Conservation (phyloP, 1,140 invertebrate species). For the Scaptomyza montana region DNA sequence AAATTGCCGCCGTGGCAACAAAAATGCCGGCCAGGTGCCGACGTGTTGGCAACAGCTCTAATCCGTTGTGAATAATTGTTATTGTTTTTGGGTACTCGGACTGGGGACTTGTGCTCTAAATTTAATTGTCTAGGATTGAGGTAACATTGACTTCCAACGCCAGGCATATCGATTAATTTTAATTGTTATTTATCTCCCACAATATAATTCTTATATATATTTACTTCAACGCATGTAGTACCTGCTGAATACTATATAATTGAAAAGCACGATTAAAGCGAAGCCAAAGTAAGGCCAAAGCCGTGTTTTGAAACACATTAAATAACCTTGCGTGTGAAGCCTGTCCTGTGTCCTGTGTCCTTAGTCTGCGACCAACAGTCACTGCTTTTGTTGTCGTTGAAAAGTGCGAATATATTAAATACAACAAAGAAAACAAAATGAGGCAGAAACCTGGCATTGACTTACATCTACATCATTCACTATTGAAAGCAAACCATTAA, state of each 20-base stretch:
- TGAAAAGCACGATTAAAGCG: conserved; percentile 28
- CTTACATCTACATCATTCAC: conserved; percentile 29
- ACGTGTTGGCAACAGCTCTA: conserved; percentile 75
- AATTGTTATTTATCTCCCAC: conserved; percentile 58
- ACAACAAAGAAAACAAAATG: conserved; percentile 39
- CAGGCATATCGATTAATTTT: conserved; percentile 65
- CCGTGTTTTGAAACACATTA: conserved; percentile 15
- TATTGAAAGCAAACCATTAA: background rate
- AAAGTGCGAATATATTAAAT: conserved; percentile 57
- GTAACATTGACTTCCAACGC: conserved; percentile 9
- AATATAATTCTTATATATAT: conserved; percentile 27
- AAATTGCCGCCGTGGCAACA: conserved; percentile 62
- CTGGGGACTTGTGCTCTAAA: conserved; percentile 49
- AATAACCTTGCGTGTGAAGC: conserved; percentile 33
- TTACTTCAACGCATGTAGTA: too few relatives aligned
- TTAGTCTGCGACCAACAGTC: conserved; percentile 35
- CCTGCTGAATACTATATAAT: conserved; percentile 3
- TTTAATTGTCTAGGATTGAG: conserved; percentile 63
- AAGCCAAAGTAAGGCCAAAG: conserved; percentile 3
- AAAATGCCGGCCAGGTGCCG: conserved; percentile 64
- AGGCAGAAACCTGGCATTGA: background rate
- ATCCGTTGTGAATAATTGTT: conserved; percentile 81
- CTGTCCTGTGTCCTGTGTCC: conserved; percentile 38
- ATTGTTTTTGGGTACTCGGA: conserved; percentile 60
- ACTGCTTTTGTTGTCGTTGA: conserved; percentile 62